A percentile compares a stretch with the other conserved stretches of the same genome.
These are phyloP conservation scores for Drosophila punjabiensis DNA, from an alignment of 1,140 invertebrate species.

Conservation along the genomic window DNA sequence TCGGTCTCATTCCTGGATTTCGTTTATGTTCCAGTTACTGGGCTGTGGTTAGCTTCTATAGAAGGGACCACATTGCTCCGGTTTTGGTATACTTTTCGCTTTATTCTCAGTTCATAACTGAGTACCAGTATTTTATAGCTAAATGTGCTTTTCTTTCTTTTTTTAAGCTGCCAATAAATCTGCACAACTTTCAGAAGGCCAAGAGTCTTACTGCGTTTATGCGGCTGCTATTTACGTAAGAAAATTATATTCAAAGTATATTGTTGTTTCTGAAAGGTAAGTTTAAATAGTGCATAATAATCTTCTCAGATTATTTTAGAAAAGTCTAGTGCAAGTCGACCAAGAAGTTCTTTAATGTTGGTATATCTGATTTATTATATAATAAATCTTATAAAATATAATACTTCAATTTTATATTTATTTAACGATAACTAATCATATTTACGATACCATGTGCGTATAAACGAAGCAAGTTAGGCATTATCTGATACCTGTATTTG, in stretches of 20 bases:
- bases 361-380: background rate
- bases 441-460: background rate
- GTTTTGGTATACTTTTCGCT: conserved; percentile 47
- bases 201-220: background rate
- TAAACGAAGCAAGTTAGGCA: conserved; percentile 3
- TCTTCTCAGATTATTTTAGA: background rate
- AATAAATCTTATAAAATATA: too few relatives aligned
- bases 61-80: conserved; percentile 16
- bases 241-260: background rate
- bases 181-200: conserved; percentile 26
- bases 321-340: background rate
- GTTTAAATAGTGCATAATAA: background rate
- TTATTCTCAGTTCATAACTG: conserved; percentile 47
- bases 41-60: conserved; percentile 18
- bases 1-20: conserved; percentile 12
- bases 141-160: conserved; percentile 24
- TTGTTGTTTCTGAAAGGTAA: too few relatives aligned
- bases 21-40: conserved; percentile 29
- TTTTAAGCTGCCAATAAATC: conserved; percentile 52
- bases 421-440: background rate
- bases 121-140: conserved; percentile 19
- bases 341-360: background rate
- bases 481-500: background rate
- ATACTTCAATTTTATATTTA: background rate
- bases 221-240: background rate